Evolutionary conservation across 2,113 vertebrate genomes (phyloP), one percentile per base, ranked within the genome.

Genomic region (Phaethornis superciliosus): DNA sequence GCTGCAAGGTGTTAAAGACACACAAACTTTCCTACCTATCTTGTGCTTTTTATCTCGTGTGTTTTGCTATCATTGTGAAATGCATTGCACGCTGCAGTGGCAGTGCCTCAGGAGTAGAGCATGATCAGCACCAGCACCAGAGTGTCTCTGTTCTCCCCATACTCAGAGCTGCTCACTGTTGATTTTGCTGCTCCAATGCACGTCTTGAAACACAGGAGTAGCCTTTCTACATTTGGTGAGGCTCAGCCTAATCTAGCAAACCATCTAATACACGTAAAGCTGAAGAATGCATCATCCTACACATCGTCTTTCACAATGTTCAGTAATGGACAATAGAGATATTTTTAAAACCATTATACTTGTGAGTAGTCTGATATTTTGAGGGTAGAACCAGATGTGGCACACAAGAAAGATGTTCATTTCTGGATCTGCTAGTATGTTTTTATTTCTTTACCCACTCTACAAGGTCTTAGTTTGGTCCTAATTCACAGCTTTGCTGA

Each of bases 81-180:
- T 54, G 19, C 0, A 0, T 10, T 28, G 9, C 52, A 17, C 52
- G n/a, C 54, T 46, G 26, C 0, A 0, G 52, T 22, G 14, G 26
- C 49, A 54, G 17, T 47, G 22, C 44, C 78, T 82, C 74, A 64
- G 72, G n/a, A 83, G 44, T 10, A 42, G 9, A 64, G 26, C 24
- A 35, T 26, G n/a, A 49, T 58, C 65, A 75, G 12, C 49, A 54
- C 13, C 28, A 64, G 24, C 22, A 42, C 10, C 22, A 6, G 28
- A 60, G 4, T 32, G 16, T 83, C 58, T 81, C 15, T 51, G 15
- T 16, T 87, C 7, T 55, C 18, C 7, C 9, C 27, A 32, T 56
- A n/a, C 24, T 49, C 26, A 56, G 37, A 47, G 40, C 5, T 84
- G 14, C 32, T 81, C 35, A 44, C 18, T 2, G 3, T 23, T 72